Evolutionary conservation across 2,113 vertebrate species (phyloP), one percentile per base, ranked within the genome.

Genomic region (Hippocampus guttulatus): DNA sequence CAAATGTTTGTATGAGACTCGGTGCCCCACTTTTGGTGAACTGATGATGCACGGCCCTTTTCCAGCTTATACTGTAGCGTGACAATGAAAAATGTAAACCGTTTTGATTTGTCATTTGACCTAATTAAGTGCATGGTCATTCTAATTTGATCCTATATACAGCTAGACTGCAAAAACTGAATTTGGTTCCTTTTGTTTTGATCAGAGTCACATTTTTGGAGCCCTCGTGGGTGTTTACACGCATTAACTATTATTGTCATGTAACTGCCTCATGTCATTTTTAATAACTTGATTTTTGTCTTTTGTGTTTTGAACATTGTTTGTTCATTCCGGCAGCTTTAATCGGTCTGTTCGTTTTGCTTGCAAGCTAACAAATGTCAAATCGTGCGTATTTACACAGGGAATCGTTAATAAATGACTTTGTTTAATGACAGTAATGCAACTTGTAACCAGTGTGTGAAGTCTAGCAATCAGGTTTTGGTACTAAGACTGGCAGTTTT

Each of bases 291-390:
- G 20, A n/a, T 65, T 57, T 58, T 30, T 41, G 62, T 41, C 74
- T 54, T 78, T 38, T 54, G 11, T 84, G 43, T 79, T 71, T 41
- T 49, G 10, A 72, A 61, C 66, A 71, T 77, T 62, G 58, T 70
- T 64, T 68, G 47, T 64, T 84, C 68, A 67, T 76, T 75, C 51
- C 40, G 84, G 85, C 88, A 89, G 88, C 82, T 88, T 82, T 40
- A 64, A 74, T 57, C 67, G 70, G n/a, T 62, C 55, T n/a, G 45
- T 15, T 66, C 54, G 52, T 64, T 70, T 49, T 74, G 27, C 74
- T 15, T 45, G 62, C 66, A 69, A 66, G 66, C 41, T 75, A 61
- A 69, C 23, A 64, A 45, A 30, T 61, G 74, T 12, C 76, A 70
- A 76, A 80, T 84, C 70, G 64, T 69, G 67, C 64, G 64, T 63